Conservation (phyloP, 2,113 vertebrate species). For the Pomatorhinus ruficollis region DNA sequence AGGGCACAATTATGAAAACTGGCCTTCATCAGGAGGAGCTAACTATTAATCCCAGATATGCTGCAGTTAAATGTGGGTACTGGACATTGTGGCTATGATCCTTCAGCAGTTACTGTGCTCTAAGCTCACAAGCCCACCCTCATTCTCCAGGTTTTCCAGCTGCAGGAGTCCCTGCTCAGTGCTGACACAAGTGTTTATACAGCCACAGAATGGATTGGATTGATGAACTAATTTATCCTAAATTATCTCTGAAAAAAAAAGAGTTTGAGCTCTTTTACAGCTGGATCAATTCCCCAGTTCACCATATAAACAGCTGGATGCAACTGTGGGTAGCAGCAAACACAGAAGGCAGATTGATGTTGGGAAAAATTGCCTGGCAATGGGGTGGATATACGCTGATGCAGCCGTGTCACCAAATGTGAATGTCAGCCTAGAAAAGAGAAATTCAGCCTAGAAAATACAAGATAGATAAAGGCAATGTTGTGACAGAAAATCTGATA, state of each 20-base stretch:
- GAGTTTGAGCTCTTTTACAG: not conserved
- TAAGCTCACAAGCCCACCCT: not conserved
- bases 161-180: not conserved
- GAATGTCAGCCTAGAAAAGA: not conserved
- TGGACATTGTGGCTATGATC: not conserved
- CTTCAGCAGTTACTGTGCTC: not conserved
- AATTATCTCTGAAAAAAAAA: constrained; percentile 33
- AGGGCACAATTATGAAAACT: not conserved
- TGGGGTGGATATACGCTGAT: not conserved
- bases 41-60: not conserved
- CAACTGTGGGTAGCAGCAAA: not conserved
- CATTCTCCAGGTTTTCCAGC: not conserved
- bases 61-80: not conserved
- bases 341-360: not conserved
- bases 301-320: not conserved
- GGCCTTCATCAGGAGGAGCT: not conserved
- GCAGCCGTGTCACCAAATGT: fast-evolving
- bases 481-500: not conserved
- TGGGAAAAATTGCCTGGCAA: not conserved
- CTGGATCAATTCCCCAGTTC: constrained; percentile 20
- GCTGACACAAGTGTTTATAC: not conserved
- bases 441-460: not conserved
- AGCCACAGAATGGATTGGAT: constrained; percentile 53
- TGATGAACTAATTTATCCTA: constrained; percentile 43
- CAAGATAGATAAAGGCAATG: not conserved